phyloP scores from a whole-genome alignment of 2,113 vertebrate species.

The Ailurus styani region DNA sequence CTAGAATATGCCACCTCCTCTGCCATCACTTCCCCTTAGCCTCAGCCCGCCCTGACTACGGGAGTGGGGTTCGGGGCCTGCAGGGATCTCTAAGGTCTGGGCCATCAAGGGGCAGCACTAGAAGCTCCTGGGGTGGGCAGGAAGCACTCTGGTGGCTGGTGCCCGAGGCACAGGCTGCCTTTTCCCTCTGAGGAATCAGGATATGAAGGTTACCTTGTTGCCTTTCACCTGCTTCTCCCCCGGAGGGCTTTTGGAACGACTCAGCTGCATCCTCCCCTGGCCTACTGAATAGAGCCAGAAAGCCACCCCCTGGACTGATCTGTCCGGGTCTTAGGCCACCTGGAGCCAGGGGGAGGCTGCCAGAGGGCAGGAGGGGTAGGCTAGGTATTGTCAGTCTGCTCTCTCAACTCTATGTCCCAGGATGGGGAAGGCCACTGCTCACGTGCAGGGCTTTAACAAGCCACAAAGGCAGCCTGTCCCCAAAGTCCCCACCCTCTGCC shows the following conservation, averaged over 20 bases:
- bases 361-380: background rate
- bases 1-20: background rate
- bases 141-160: background rate
- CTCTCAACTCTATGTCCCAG: background rate
- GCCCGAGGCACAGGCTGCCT: background rate
- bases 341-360: background rate
- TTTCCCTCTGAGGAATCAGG: background rate
- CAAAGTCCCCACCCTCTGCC: background rate
- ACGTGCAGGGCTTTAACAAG: background rate
- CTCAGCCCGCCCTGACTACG: background rate
- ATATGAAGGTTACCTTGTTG: background rate
- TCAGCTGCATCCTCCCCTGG: background rate
- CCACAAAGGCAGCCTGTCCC: background rate
- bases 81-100: background rate
- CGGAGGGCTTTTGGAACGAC: background rate
- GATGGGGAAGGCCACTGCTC: background rate
- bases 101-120: background rate
- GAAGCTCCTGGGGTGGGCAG: background rate
- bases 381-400: background rate
- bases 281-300: background rate
- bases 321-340: background rate
- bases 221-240: background rate
- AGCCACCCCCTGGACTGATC: background rate
- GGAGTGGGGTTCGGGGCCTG: background rate
- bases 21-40: accelerated